These are phyloP conservation scores for Lepus oiostolus DNA, from an alignment of 2,797 vertebrate species.

Conservation along the genomic window DNA sequence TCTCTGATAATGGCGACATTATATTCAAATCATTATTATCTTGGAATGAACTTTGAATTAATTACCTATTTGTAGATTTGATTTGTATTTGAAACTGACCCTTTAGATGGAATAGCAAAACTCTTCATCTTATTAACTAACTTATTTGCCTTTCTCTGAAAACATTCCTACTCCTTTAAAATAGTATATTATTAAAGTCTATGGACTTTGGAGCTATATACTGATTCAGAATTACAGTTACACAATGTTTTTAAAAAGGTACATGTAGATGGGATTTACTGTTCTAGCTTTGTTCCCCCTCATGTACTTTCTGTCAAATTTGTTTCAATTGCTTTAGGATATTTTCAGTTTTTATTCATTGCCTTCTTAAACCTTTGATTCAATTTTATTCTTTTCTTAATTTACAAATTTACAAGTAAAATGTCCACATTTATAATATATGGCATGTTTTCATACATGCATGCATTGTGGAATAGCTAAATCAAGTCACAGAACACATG, in stretches of 20 bases:
- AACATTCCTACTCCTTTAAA: background rate
- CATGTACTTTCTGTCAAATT: background rate
- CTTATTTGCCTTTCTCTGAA: background rate
- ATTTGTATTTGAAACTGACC: background rate
- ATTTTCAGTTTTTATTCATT: background rate
- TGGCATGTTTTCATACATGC: background rate
- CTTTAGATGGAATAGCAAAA: background rate
- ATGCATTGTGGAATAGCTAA: background rate
- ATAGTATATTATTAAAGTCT: background rate
- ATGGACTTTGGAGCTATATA: background rate
- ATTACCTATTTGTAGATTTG: background rate
- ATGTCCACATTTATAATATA: background rate
- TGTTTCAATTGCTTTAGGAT: background rate
- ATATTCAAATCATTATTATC: background rate
- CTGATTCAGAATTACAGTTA: background rate
- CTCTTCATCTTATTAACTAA: rapidly evolving
- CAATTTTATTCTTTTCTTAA: background rate
- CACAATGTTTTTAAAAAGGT: background rate
- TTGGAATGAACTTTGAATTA: background rate
- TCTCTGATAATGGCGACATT: background rate
- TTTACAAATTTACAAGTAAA: background rate
- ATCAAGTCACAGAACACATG: background rate
- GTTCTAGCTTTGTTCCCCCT: background rate
- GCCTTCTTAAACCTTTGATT: background rate
- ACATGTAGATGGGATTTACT: background rate